Percentiles rank a stretch among this genome's conserved stretches.
phyloP scores from a whole-genome alignment of 2,797 vertebrate genomes.

The Rhynchonycteris naso region DNA sequence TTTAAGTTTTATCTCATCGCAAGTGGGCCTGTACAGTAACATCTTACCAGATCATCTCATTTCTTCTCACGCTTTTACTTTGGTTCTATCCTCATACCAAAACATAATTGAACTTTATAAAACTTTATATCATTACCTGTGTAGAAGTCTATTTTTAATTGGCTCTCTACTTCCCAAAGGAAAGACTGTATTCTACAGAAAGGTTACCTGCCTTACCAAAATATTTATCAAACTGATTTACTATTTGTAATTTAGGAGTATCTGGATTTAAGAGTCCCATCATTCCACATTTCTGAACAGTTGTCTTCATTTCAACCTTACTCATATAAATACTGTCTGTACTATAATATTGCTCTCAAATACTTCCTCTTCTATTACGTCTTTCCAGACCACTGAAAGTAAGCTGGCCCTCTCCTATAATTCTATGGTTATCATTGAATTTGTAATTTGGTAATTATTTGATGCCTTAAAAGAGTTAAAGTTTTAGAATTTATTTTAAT shows the following conservation, averaged over 20 bases:
- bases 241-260: neutral
- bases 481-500: slow-evolving; percentile 14
- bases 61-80: slow-evolving; percentile 5
- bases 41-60: neutral
- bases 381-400: neutral
- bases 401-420: neutral
- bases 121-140: neutral
- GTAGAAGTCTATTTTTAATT: slow-evolving; percentile 45
- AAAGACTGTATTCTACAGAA: neutral
- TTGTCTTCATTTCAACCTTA: neutral
- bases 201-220: neutral
- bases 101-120: slow-evolving; percentile 31
- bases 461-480: slow-evolving; percentile 37
- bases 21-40: neutral
- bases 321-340: neutral
- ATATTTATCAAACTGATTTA: neutral
- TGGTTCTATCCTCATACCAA: neutral
- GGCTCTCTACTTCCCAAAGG: neutral
- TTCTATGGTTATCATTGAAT: neutral
- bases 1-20: neutral
- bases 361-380: neutral
- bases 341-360: slow-evolving; percentile 18
- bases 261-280: neutral
- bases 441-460: slow-evolving; percentile 42
- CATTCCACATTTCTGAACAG: neutral